A percentile compares a stretch with the other conserved stretches of the same genome.
These are phyloP conservation scores for Agrypnus murinus DNA, from an alignment of 2,888 invertebrate genomes.

Conservation along the genomic window DNA sequence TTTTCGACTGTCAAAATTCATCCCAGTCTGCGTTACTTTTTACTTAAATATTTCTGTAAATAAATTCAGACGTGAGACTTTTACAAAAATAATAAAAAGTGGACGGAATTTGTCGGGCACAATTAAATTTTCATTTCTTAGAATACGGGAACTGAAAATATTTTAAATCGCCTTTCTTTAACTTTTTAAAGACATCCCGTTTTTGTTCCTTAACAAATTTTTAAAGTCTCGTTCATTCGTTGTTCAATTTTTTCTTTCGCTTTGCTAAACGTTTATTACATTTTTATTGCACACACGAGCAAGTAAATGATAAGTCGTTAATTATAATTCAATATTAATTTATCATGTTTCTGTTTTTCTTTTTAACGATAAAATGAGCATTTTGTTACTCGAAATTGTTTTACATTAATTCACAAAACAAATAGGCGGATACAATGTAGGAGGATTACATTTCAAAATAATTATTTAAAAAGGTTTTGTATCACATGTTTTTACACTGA, in stretches of 20 bases:
- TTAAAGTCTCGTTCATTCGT: neutral
- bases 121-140: slow-evolving; percentile 62
- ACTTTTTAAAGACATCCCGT: slow-evolving; percentile 27
- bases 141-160: slow-evolving; percentile 58
- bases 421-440: slow-evolving; percentile 43
- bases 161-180: slow-evolving; percentile 52
- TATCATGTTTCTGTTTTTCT: slow-evolving; percentile 27
- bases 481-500: slow-evolving; percentile 24
- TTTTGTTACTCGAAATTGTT: slow-evolving; percentile 18
- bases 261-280: slow-evolving; percentile 2
- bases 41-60: slow-evolving; percentile 56
- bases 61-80: slow-evolving; percentile 57
- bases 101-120: slow-evolving; percentile 57
- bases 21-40: slow-evolving; percentile 53
- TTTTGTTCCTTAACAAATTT: slow-evolving; percentile 34
- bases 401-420: slow-evolving; percentile 34
- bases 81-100: slow-evolving; percentile 58
- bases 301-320: slow-evolving; percentile 26
- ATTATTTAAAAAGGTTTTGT: slow-evolving; percentile 28
- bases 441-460: slow-evolving; percentile 45
- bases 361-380: slow-evolving; percentile 29
- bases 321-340: slow-evolving; percentile 23
- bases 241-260: neutral
- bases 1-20: slow-evolving; percentile 53
- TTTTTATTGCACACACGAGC: slow-evolving; percentile 20